Conservation (phyloP, 2,888 invertebrate species). For the Eurytoma californica region DNA sequence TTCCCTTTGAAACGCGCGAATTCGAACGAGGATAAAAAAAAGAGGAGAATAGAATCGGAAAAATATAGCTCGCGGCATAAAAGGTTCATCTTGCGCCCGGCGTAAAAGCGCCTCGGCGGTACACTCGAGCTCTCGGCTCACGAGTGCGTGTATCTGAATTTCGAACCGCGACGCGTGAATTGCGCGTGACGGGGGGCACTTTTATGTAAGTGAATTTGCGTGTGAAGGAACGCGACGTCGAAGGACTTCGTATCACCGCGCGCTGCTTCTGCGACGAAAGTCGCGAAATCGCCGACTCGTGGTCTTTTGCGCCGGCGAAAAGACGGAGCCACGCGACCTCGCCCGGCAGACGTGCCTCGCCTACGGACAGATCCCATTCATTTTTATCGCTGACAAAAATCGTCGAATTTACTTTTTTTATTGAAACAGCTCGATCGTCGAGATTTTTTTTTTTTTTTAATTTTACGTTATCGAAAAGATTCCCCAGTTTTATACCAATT, state of each 20-base stretch:
- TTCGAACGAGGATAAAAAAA: neutral
- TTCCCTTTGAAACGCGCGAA: constrained; percentile 38
- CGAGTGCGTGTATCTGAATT: too few relatives aligned
- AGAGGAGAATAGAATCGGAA: neutral
- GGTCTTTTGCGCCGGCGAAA: neutral
- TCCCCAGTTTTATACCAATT: too few relatives aligned
- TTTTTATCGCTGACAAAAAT: constrained; percentile 67
- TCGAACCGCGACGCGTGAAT: too few relatives aligned
- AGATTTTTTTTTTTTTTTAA: too few relatives aligned
- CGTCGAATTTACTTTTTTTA: constrained; percentile 17
- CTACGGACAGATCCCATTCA: constrained; percentile 62
- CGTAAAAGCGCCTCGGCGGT: too few relatives aligned
- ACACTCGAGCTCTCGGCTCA: too few relatives aligned
- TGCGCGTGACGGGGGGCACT: neutral
- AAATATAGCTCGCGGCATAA: neutral
- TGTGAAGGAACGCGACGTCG: too few relatives aligned
- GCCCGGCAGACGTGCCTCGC: constrained; percentile 62
- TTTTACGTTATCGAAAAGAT: too few relatives aligned
- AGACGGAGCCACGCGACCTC: constrained; percentile 58
- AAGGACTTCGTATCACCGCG: too few relatives aligned
- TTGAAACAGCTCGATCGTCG: neutral
- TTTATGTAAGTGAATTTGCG: too few relatives aligned
- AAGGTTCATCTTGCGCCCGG: neutral
- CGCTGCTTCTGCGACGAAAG: too few relatives aligned
- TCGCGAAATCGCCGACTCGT: too few relatives aligned